These are phyloP conservation scores for Oncorhynchus masou DNA, from an alignment of 2,113 vertebrate species.

Conservation along the genomic window DNA sequence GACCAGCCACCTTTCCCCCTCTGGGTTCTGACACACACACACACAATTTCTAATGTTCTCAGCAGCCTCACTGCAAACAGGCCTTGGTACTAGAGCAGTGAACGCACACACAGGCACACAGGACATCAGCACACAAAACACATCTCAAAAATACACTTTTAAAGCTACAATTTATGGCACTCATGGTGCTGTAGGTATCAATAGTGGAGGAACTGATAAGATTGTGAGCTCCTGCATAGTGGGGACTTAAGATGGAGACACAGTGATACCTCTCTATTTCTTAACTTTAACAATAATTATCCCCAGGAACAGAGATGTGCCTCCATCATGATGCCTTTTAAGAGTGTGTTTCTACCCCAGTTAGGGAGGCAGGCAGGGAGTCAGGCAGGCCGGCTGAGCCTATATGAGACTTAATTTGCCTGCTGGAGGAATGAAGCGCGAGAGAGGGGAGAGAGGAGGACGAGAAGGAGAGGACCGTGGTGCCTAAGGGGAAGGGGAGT, in stretches of 20 bases:
- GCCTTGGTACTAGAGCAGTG: too few relatives aligned
- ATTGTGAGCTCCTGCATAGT: not conserved
- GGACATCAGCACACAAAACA: not conserved
- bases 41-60: too few relatives aligned
- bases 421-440: constrained; percentile 20
- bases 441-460: not conserved
- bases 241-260: constrained; percentile 12
- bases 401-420: constrained; percentile 67
- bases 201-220: constrained; percentile 40
- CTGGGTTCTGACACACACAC: too few relatives aligned
- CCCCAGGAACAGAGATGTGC: constrained; percentile 19
- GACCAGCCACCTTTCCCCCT: too few relatives aligned
- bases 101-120: not conserved
- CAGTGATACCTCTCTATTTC: constrained; percentile 4
- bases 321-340: constrained; percentile 74
- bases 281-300: constrained; percentile 29
- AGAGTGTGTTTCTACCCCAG: constrained; percentile 20
- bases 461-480: not conserved
- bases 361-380: not conserved
- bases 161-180: not conserved
- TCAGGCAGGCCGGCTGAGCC: constrained; percentile 36
- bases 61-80: too few relatives aligned
- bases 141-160: not conserved
- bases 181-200: constrained; percentile 13
- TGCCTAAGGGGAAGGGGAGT: not conserved